A percentile compares a stretch with the other conserved stretches of the same genome.
These are phyloP conservation scores for Sigmodon hispidus DNA, from an alignment of 2,113 vertebrate genomes.

Conservation along the genomic window DNA sequence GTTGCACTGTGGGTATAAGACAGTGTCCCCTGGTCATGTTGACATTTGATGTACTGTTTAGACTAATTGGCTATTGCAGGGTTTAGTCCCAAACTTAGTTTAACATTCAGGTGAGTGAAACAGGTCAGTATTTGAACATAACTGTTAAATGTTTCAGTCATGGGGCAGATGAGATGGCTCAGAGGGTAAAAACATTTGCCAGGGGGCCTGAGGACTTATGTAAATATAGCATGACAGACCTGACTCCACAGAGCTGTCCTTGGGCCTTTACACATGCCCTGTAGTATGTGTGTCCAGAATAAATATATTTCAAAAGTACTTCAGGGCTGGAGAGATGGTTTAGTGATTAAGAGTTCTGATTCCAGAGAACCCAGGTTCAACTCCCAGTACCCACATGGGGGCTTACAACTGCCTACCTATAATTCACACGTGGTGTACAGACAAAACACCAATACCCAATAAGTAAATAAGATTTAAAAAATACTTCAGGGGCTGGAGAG, in stretches of 20 bases:
- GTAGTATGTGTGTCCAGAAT: background rate
- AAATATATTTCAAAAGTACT: background rate
- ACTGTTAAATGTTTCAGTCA: background rate
- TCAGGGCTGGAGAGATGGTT: background rate
- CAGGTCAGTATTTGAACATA: background rate
- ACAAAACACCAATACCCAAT: too few species aligned
- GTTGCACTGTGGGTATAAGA: rapidly evolving
- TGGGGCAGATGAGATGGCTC: background rate
- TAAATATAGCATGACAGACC: background rate
- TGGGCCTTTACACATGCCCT: background rate
- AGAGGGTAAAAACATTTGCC: background rate
- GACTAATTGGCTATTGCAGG: background rate
- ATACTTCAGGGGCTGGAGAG: background rate
- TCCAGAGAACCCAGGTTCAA: background rate
- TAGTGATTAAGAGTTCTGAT: background rate
- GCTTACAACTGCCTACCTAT: background rate
- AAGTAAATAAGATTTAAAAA: background rate
- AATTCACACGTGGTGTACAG: too few species aligned
- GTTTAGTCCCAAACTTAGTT: background rate
- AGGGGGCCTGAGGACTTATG: background rate
- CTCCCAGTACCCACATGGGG: background rate
- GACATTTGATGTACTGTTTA: background rate
- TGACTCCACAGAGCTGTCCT: background rate
- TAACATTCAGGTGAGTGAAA: background rate
- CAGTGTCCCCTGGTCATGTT: background rate